These are phyloP conservation scores for Merops nubicus DNA, from an alignment of 2,113 vertebrate genomes.

Conservation along the genomic window DNA sequence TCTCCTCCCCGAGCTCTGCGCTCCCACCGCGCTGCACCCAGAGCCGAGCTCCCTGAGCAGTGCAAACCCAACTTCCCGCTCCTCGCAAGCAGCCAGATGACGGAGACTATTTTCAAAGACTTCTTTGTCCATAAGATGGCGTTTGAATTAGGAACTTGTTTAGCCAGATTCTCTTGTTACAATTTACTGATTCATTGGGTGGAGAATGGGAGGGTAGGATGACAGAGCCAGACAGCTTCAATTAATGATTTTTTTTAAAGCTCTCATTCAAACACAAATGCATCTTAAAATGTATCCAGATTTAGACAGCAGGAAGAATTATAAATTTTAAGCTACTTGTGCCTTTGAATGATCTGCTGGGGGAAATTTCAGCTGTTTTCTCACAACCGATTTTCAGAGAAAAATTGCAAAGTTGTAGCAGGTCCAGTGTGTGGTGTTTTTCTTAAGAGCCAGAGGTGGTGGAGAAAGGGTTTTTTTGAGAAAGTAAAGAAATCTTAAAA, in stretches of 20 bases:
- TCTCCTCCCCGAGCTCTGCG: background rate
- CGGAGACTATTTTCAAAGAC: constrained; percentile 76
- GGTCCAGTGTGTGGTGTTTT: background rate
- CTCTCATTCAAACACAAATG: constrained; percentile 57
- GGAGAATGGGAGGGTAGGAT: constrained; percentile 61
- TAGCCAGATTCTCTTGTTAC: constrained; percentile 80
- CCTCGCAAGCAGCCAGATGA: constrained; percentile 71
- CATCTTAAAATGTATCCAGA: constrained; percentile 2
- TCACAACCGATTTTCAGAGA: background rate
- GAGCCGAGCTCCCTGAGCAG: constrained; percentile 9
- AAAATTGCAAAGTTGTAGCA: background rate
- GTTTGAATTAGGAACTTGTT: constrained; percentile 79
- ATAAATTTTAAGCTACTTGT: background rate
- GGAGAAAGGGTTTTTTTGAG: background rate
- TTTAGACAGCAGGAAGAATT: background rate
- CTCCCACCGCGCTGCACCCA: background rate
- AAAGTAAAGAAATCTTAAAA: background rate
- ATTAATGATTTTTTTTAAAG: constrained; percentile 57
- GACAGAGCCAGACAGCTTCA: constrained; percentile 59
- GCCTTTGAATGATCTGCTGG: background rate
- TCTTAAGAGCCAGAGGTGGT: background rate
- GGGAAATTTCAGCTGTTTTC: background rate
- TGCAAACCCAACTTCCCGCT: constrained; percentile 69
- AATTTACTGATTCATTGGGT: constrained; percentile 76
- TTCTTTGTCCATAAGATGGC: constrained; percentile 81